Evolutionary conservation across 1,140 invertebrate species (phyloP), one percentile per base, ranked within the genome.

Genomic region (Telenomus remus): DNA sequence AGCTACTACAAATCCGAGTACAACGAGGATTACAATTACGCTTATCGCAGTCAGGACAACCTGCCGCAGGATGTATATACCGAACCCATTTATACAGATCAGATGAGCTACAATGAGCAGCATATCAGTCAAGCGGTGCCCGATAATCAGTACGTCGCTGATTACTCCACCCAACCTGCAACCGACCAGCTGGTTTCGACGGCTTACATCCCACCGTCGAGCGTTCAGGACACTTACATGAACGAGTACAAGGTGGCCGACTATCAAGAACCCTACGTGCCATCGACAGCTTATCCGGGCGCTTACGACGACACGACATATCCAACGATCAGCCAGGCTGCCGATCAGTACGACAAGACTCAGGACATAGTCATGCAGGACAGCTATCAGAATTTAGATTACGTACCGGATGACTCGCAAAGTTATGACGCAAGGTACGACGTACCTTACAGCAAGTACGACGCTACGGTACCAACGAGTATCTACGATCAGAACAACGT

Each of bases 21-120:
- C 84, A 92, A 93, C 87, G 91, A 93, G 83, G 90, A 93, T 81
- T 92, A 91, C 73, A 93, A 93, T 84, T 92, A 92, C 84, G 90
- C 91, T 77, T 93, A 93, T 84, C 87, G 89, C 64, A 92, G 91
- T 85, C 89, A 89, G 76, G 90, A 91, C 81, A 91, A 91, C 84
- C 85, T 89, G 73, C 89, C 88, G 44, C 89, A 88, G 60, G 87
- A 89, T 70, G 79, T 81, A 55, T 85, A 81, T 65, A 72, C 68
- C 12, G 81, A 82, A 53, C 83, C 76, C 34, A 65, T 83, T 76
- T 84, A 81, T 73, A 80, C 61, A 13, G 79, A 80, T 35, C 72
- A 77, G 74, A 27, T 27, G 2, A 72, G 75, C 16, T 79, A 73
- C 61, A 77, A 80, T 69, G 82, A 83, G 63, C 57, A 76, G 66